Percentiles rank a stretch among this genome's conserved stretches.
These are phyloP conservation scores for Argyrosomus regius DNA, from an alignment of 2,797 vertebrate genomes.

Conservation along the genomic window DNA sequence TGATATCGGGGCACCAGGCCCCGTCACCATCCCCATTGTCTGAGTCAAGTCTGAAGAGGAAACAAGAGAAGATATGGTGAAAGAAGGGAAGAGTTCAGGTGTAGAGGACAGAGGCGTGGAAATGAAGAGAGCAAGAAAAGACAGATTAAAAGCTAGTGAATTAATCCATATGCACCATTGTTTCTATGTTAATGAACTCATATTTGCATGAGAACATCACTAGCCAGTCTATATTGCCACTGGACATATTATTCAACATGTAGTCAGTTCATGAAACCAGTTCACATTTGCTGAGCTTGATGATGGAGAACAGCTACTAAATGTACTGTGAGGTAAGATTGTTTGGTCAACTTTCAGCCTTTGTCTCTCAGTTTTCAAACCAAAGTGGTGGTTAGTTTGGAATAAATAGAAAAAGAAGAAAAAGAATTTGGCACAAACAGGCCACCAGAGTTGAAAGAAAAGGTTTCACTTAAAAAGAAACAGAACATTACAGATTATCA, in stretches of 20 bases:
- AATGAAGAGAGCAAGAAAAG: background rate
- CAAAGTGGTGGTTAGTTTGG: conserved; percentile 1
- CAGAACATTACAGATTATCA: background rate
- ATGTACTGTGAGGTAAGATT: too few species aligned
- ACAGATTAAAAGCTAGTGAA: background rate
- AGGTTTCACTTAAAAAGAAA: background rate
- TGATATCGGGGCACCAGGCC: conserved; percentile 94
- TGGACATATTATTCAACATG: conserved; percentile 6
- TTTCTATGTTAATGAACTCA: conserved; percentile 13
- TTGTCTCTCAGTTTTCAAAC: background rate
- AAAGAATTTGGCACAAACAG: background rate
- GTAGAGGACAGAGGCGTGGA: too few species aligned
- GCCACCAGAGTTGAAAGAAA: background rate
- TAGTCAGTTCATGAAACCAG: background rate
- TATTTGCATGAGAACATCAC: background rate
- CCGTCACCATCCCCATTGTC: conserved; percentile 94
- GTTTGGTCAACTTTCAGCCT: background rate
- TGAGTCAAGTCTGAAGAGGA: conserved; percentile 89
- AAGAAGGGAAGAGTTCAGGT: conserved; percentile 1
- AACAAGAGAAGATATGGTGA: background rate
- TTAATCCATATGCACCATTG: background rate
- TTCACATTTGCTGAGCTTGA: conserved; percentile 1
- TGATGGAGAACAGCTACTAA: too few species aligned
- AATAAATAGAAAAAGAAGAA: conserved; percentile 1
- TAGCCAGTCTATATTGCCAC: background rate